phyloP scores from a whole-genome alignment of 2,113 vertebrate genomes.

The Forbesichthys papilliferus region DNA sequence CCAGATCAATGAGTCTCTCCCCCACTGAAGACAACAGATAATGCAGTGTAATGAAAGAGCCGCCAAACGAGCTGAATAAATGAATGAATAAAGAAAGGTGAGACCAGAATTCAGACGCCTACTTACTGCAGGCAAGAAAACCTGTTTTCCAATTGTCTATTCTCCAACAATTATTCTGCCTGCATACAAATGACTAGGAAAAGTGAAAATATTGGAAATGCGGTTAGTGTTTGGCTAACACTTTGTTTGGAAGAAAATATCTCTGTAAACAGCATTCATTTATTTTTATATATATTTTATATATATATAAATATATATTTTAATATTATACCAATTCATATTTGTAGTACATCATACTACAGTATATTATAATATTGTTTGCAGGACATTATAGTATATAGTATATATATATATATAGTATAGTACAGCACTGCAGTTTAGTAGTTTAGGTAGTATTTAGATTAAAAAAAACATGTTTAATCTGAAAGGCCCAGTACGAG shows the following conservation, averaged over 20 bases:
- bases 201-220: conserved; percentile 55
- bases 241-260: too few species aligned
- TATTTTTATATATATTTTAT: too few species aligned
- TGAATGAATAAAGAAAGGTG: conserved; percentile 78
- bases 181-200: conserved; percentile 72
- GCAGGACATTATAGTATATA: too few species aligned
- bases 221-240: conserved; percentile 32
- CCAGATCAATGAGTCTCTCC: conserved; percentile 79
- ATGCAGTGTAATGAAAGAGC: conserved; percentile 79
- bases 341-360: too few species aligned
- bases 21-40: conserved; percentile 78
- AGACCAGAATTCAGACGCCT: conserved; percentile 75
- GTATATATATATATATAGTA: too few species aligned
- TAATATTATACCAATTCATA: too few species aligned
- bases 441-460: too few species aligned
- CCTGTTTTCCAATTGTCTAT: conserved; percentile 73
- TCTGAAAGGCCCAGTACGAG: conserved; percentile 37
- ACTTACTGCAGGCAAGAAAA: conserved; percentile 75
- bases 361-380: too few species aligned
- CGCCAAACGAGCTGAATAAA: conserved; percentile 80
- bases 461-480: conserved; percentile 29
- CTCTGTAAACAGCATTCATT: too few species aligned
- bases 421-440: too few species aligned
- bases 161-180: conserved; percentile 71
- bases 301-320: not conserved